phyloP scores from a whole-genome alignment of 92 coral and sea anemone genomes.

The Palythoa heliodiscus region DNA sequence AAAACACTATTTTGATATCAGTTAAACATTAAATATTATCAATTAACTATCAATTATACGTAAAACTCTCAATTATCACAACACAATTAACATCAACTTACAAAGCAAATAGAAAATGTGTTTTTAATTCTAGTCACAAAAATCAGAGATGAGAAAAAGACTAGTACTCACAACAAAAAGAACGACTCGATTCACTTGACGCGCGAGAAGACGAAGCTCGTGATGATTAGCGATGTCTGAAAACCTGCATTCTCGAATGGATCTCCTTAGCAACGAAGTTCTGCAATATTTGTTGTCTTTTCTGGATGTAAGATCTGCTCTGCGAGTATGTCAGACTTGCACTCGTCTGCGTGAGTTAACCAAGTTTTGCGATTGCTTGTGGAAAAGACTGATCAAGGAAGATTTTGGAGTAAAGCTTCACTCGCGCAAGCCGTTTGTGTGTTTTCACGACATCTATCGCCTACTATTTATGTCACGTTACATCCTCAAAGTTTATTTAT shows the following conservation, averaged over 20 bases:
- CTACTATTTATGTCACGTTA: constrained; percentile 75
- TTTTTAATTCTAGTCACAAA: not conserved
- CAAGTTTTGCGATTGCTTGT: constrained; percentile 72
- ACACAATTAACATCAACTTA: not conserved
- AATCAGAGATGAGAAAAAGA: not conserved
- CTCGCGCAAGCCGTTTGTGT: constrained; percentile 68
- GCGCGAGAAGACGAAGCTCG: not conserved
- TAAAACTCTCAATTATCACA: not conserved
- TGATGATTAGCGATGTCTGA: not conserved
- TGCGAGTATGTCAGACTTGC: constrained; percentile 74
- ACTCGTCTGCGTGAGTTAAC: constrained; percentile 64
- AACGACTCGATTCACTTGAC: not conserved
- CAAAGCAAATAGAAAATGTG: not conserved
- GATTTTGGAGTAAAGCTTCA: constrained; percentile 78
- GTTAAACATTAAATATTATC: not conserved
- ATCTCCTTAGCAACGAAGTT: constrained; percentile 79
- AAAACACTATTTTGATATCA: not conserved
- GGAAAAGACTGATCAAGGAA: constrained; percentile 76
- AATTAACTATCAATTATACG: constrained; percentile 6
- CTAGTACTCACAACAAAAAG: too few species aligned
- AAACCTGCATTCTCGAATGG: constrained; percentile 21
- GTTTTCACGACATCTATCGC: constrained; percentile 81
- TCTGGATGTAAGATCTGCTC: constrained; percentile 69
- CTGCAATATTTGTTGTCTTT: constrained; percentile 60
- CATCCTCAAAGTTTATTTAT: constrained; percentile 74